These are phyloP conservation scores for Triplophysa rosa DNA, from an alignment of 2,113 vertebrate species.

Conservation along the genomic window DNA sequence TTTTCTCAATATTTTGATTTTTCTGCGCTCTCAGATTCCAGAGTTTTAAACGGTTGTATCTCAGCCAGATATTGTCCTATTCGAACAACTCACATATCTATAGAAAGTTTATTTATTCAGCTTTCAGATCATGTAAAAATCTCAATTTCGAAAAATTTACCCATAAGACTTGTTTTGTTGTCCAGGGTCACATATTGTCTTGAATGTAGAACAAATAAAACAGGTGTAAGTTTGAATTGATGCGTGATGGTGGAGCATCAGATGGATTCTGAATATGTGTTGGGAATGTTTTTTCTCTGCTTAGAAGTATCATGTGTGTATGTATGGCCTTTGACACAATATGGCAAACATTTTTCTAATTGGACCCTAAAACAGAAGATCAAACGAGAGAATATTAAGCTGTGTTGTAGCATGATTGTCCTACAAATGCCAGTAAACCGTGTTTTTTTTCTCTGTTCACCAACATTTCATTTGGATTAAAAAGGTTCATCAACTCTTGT, in stretches of 20 bases:
- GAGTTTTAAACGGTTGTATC: too few relatives aligned
- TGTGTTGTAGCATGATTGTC: slow-evolving; percentile 66
- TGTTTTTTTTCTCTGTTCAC: slow-evolving; percentile 52
- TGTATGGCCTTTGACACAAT: slow-evolving; percentile 58
- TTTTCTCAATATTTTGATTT: too few relatives aligned
- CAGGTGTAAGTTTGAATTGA: slow-evolving; percentile 59
- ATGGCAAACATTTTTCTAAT: slow-evolving; percentile 6
- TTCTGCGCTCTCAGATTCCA: too few relatives aligned
- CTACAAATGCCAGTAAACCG: slow-evolving; percentile 61
- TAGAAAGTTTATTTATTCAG: too few relatives aligned
- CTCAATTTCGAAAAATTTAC: too few relatives aligned
- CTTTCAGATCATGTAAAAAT: too few relatives aligned
- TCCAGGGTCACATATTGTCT: too few relatives aligned
- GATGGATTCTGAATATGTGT: slow-evolving; percentile 17
- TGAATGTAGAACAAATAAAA: slow-evolving; percentile 16
- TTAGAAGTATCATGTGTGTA: slow-evolving; percentile 59
- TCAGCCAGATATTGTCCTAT: too few relatives aligned
- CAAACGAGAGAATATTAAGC: slow-evolving; percentile 57
- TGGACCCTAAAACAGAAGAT: slow-evolving; percentile 46
- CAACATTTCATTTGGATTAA: slow-evolving; percentile 53
- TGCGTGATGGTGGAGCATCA: slow-evolving; percentile 12
- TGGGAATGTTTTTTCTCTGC: slow-evolving; percentile 25
- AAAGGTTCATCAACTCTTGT: slow-evolving; percentile 62
- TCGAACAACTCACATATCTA: too few relatives aligned
- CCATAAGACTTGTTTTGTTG: too few relatives aligned